phyloP scores from a whole-genome alignment of 2,113 vertebrate species.

The Taurulus bubalis region DNA sequence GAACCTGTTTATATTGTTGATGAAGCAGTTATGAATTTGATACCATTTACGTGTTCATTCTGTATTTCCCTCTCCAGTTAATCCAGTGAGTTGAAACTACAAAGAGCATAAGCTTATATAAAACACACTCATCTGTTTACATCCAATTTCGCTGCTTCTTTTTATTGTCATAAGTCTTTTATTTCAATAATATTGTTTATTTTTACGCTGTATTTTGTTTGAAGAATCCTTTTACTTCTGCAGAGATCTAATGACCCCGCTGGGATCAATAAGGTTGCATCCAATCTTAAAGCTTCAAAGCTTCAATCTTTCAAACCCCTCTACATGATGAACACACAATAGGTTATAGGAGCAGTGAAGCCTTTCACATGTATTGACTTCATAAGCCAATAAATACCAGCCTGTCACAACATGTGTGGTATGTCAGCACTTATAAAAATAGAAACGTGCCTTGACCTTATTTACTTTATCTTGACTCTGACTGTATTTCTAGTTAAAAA shows the following conservation, averaged over 20 bases:
- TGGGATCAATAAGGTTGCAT: conserved; percentile 44
- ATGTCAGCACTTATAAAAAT: background rate
- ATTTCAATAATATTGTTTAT: conserved; percentile 2
- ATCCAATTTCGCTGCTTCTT: background rate
- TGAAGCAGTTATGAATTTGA: conserved; percentile 1
- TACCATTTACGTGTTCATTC: background rate
- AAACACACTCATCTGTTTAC: conserved; percentile 16
- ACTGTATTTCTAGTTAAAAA: background rate
- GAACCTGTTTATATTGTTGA: conserved; percentile 8
- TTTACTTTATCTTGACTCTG: background rate
- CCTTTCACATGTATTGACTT: background rate
- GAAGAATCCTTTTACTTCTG: background rate
- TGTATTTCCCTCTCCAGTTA: background rate
- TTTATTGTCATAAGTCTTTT: background rate
- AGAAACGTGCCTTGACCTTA: background rate
- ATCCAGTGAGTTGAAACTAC: background rate
- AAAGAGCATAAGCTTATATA: background rate
- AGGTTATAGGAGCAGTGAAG: background rate
- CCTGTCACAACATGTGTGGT: background rate
- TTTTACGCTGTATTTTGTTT: background rate
- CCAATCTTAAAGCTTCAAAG: conserved; percentile 30
- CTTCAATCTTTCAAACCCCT: background rate
- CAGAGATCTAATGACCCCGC: conserved; percentile 14
- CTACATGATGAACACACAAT: background rate
- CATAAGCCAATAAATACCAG: background rate